Evolutionary conservation across 2,888 invertebrate genomes (phyloP), one percentile per base, ranked within the genome.

Genomic region (Leptopilina myrica): DNA sequence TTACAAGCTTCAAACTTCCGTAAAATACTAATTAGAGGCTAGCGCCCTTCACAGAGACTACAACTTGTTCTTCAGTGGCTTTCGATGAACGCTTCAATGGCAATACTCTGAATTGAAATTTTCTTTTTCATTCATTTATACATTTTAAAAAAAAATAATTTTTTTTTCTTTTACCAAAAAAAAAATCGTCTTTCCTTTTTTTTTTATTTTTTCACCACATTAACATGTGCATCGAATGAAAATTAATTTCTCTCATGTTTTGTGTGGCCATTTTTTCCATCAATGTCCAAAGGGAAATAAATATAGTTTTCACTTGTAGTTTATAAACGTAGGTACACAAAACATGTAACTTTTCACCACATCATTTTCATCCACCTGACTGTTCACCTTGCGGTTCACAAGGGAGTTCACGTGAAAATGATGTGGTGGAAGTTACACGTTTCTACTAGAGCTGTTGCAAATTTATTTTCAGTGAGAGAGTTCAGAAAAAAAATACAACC

Each of bases 1-100:
- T 73, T 73, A 56, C 73, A 73, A 73, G 40, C 73, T 73, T 73
- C 73, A 73, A 73, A 59, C 73, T 73, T 73, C 56, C 56, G 56
- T 56, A 73, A 40, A 73, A 73, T 73, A 73, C 56, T 56, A 73
- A 73, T 73, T 73, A 56, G 53, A 73, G 56, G 56, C 33, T 73
- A 33, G 73, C 33, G 40, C 56, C 49, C 49, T 33, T 33, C 49
- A 4, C 49, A 49, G 26, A 11, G 33, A 40, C 26, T 53, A 56
- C n/a, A 40, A 59, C 8, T 73, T 73, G 73, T 73, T 59, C 56
- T 40, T n/a, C 53, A 33, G 56, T 73, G 73, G 53, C 56, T 59
- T 73, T 73, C 15, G 56, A 73, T 73, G 8, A 8, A 73, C 40
- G 33, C 33, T 33, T 56, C 15, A 56, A 56, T 33, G 56, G 53